Evolutionary conservation across 1,140 invertebrate species (phyloP), one percentile per base, ranked within the genome.

Genomic region (Telenomus remus): DNA sequence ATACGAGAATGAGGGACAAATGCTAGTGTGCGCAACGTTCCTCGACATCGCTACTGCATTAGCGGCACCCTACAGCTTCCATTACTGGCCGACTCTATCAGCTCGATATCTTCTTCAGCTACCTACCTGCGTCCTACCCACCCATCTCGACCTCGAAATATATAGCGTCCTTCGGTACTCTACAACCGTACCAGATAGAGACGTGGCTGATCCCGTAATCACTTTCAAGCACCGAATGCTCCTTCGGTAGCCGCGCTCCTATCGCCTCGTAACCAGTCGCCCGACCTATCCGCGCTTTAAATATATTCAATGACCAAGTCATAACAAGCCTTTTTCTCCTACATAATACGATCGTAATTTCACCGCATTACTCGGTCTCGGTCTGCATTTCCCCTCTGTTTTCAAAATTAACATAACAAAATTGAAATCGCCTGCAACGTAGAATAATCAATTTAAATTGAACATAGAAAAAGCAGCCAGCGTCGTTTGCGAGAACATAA

Each of bases 31-130:
- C 74, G 72, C 66, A 69, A 74, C 16, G 66, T 71, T 71, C 61
- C 77, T 70, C 77, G 84, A 86, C 85, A 86, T 85, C 82, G 84
- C 85, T 86, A 86, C 85, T 86, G 84, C 85, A 86, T 86, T 86
- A 85, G 84, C 82, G 81, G 82, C 82, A 81, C 79, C 81, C 82
- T 82, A 80, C 82, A 79, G 81, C 81, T 79, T 86, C 83, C 84
- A 84, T 86, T 85, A 86, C 84, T 53, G 56, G 39, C 68, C 59
- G 70, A 56, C 78, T n/a, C n/a, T 79, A 76, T 77, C 80, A 61
- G 53, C 12, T 60, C 77, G 74, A 82, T 82, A 82, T 81, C 79
- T 79, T 78, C 65, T 74, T 79, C 60, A 77, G 64, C 73, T 76
- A 76, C 75, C 75, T 75, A 77, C 75, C 79, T 78, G 73, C 77